A percentile compares a stretch with the other conserved stretches of the same genome.
Evolutionary conservation across 2,113 vertebrate genomes (phyloP).

Genomic region (Geococcyx californianus): DNA sequence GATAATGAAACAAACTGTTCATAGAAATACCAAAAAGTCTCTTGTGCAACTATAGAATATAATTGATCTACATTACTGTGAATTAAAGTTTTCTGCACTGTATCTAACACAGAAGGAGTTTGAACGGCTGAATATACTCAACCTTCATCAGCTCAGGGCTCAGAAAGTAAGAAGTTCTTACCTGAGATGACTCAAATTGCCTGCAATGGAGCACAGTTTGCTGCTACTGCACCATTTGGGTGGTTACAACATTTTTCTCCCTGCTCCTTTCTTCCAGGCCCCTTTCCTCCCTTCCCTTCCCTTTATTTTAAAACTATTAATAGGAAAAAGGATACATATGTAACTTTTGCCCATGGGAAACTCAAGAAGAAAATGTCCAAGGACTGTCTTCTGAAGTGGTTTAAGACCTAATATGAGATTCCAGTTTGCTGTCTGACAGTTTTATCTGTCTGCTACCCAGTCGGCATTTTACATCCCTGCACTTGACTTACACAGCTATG

Average conservation of each 20-base stretch:
- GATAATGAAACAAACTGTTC: neutral
- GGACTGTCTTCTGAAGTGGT: neutral
- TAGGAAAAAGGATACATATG: neutral
- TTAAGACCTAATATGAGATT: neutral
- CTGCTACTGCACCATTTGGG: neutral
- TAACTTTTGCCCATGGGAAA: neutral
- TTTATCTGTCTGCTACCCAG: neutral
- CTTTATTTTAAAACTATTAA: neutral
- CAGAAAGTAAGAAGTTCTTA: neutral
- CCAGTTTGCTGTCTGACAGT: neutral
- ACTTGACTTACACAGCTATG: neutral
- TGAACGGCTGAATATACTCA: neutral
- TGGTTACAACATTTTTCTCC: neutral
- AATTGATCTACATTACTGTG: neutral
- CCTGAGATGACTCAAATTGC: neutral
- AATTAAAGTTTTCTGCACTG: neutral
- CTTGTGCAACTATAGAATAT: neutral
- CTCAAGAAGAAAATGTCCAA: neutral
- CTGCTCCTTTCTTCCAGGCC: accelerated
- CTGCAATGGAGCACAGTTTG: neutral
- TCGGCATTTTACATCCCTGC: neutral
- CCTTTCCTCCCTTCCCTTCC: accelerated
- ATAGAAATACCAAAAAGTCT: accelerated
- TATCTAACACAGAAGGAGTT: neutral
- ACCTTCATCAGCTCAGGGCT: neutral